Evolutionary conservation across 1,140 invertebrate species (phyloP).

Genomic region (Ceratina calcarata): DNA sequence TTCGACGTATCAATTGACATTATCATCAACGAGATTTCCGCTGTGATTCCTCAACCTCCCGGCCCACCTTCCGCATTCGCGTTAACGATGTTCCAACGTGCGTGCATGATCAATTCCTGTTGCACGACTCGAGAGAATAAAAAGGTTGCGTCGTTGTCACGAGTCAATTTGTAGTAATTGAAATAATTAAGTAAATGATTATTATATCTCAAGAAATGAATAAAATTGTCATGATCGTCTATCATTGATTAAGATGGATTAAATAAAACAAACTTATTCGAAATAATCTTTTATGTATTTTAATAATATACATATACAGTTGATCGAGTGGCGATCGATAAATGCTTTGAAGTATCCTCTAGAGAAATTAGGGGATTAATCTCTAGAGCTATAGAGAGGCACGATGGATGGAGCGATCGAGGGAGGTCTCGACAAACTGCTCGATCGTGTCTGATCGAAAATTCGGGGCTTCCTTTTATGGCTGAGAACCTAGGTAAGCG

Average conservation of each 20-base stretch:
- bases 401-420: neutral
- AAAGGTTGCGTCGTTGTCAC: neutral
- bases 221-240: too few species aligned
- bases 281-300: too few species aligned
- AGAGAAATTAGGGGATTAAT: too few species aligned
- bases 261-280: too few species aligned
- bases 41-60: constrained; percentile 1
- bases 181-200: too few species aligned
- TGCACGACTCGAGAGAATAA: neutral
- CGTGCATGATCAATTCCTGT: neutral
- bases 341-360: too few species aligned
- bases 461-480: constrained; percentile 57
- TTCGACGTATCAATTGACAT: constrained; percentile 3
- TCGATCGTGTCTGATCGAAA: constrained; percentile 45
- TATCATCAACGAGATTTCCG: neutral
- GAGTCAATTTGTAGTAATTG: neutral
- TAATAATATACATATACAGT: too few species aligned
- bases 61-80: neutral
- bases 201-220: too few species aligned
- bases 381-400: too few species aligned
- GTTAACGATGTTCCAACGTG: constrained; percentile 13
- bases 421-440: constrained; percentile 29
- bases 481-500: constrained; percentile 40
- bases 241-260: too few species aligned
- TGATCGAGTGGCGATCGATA: too few species aligned